These are phyloP conservation scores for Dromius quadrimaculatus DNA, from an alignment of 2,888 invertebrate species.

Conservation along the genomic window DNA sequence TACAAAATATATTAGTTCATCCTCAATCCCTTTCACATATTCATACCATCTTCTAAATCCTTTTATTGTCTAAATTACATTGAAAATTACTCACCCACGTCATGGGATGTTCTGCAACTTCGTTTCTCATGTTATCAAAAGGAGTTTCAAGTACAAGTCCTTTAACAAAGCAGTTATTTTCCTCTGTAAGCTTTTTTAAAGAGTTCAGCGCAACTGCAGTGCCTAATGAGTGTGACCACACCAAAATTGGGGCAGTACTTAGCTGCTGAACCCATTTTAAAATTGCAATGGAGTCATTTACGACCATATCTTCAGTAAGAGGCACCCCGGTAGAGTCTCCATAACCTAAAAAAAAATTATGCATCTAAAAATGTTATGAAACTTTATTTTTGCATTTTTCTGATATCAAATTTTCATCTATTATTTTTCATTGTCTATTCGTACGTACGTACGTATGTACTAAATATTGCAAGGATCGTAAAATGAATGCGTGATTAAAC, in stretches of 20 bases:
- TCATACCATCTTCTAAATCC: too few species aligned
- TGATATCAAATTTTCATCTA: too few species aligned
- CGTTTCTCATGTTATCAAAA: slow-evolving; percentile 92
- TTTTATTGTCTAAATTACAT: neutral
- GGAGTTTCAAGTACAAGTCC: slow-evolving; percentile 93
- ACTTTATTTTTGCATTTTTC: too few species aligned
- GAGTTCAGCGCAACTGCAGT: slow-evolving; percentile 82
- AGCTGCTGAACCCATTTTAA: slow-evolving; percentile 80
- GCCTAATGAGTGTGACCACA: slow-evolving; percentile 96
- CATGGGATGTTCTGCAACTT: slow-evolving; percentile 86
- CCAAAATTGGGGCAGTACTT: slow-evolving; percentile 75
- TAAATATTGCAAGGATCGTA: too few species aligned
- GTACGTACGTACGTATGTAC: too few species aligned
- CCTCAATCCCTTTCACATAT: too few species aligned
- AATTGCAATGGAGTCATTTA: slow-evolving; percentile 82
- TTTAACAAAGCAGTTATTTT: slow-evolving; percentile 69
- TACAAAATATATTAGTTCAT: too few species aligned
- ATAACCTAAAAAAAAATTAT: slow-evolving; percentile 72
- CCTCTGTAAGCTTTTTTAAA: slow-evolving; percentile 71
- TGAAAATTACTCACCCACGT: slow-evolving; percentile 70
- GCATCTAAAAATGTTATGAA: too few species aligned
- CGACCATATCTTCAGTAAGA: slow-evolving; percentile 85
- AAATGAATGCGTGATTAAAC: too few species aligned
- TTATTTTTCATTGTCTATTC: too few species aligned
- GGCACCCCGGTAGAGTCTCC: slow-evolving; percentile 79